These are phyloP conservation scores for Nerophis lumbriciformis DNA, from an alignment of 2,113 vertebrate species.

Conservation along the genomic window DNA sequence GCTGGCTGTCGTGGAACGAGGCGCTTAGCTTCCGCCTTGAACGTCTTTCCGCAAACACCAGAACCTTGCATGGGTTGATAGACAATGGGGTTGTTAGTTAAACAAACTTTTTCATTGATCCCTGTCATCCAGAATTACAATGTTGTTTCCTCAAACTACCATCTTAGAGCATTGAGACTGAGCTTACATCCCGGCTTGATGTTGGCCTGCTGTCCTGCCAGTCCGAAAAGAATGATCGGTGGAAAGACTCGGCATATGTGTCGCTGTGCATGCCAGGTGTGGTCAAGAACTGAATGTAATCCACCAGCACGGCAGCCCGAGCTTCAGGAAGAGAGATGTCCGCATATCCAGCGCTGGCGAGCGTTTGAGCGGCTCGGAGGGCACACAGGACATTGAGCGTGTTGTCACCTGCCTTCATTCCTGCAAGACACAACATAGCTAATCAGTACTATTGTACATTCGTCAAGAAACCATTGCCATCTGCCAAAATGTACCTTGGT, in stretches of 20 bases:
- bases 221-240: slow-evolving; percentile 62
- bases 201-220: slow-evolving; percentile 52
- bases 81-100: neutral
- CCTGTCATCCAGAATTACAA: too few relatives aligned
- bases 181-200: slow-evolving; percentile 31
- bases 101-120: neutral
- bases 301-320: slow-evolving; percentile 45
- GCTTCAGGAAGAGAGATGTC: slow-evolving; percentile 32
- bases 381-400: slow-evolving; percentile 63
- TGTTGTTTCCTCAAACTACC: too few relatives aligned
- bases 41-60: slow-evolving; percentile 59
- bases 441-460: neutral
- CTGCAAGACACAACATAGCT: slow-evolving; percentile 24
- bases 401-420: slow-evolving; percentile 59
- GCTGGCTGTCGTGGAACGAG: slow-evolving; percentile 46
- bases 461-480: too few relatives aligned
- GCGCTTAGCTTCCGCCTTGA: slow-evolving; percentile 21
- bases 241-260: slow-evolving; percentile 67
- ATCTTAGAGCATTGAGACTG: neutral
- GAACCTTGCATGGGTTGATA: slow-evolving; percentile 32
- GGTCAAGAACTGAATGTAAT: slow-evolving; percentile 64
- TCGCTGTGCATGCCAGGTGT: slow-evolving; percentile 53
- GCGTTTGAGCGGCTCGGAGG: slow-evolving; percentile 31
- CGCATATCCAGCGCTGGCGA: slow-evolving; percentile 15
- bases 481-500: slow-evolving; percentile 46